A percentile compares a stretch with the other conserved stretches of the same genome.
Evolutionary conservation across 2,797 vertebrate species (phyloP).

Genomic region (Paratrypauchen microcephalus): DNA sequence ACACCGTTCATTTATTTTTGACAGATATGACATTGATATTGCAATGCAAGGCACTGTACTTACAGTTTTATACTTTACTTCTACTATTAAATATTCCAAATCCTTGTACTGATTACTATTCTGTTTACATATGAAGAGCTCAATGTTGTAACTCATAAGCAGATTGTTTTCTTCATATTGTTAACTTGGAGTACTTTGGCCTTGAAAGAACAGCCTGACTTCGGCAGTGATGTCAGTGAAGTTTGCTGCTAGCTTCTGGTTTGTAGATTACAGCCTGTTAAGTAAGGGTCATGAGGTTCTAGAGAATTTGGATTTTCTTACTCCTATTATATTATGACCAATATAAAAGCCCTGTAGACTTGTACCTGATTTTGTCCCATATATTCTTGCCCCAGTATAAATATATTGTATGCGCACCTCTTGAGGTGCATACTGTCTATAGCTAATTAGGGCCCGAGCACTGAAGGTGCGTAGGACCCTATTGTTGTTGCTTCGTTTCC

Average conservation of each 20-base stretch:
- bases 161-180: background rate
- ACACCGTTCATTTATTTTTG: slow-evolving; percentile 4
- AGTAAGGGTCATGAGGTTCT: too few species aligned
- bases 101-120: background rate
- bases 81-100: background rate
- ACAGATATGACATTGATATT: background rate
- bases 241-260: too few species aligned
- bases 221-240: background rate
- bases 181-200: background rate
- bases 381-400: too few species aligned
- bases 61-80: background rate
- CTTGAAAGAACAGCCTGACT: slow-evolving; percentile 14
- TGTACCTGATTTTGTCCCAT: too few species aligned
- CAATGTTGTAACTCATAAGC: background rate
- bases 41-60: background rate
- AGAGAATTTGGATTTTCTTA: too few species aligned
- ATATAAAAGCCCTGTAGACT: background rate
- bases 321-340: background rate
- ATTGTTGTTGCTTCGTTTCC: too few species aligned
- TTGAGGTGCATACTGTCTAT: too few species aligned
- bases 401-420: too few species aligned
- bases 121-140: background rate
- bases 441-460: too few species aligned
- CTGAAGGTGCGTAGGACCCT: too few species aligned
- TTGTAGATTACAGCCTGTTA: too few species aligned